Conservation (phyloP, 2,888 invertebrate genomes). For the Neelides folsomi region DNA sequence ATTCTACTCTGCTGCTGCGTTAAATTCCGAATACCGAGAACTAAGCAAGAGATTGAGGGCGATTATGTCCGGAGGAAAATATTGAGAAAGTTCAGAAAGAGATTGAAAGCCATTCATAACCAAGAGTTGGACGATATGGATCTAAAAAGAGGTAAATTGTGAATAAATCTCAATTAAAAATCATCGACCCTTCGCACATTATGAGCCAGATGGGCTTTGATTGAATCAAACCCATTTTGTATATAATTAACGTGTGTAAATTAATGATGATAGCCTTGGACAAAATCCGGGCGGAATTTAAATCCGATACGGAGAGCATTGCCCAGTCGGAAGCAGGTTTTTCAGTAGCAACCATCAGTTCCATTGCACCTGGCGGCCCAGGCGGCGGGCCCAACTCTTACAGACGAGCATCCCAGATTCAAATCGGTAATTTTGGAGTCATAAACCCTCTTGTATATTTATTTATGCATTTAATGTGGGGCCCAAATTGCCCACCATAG, state of each 20-base stretch:
- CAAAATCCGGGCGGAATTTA: slow-evolving; percentile 51
- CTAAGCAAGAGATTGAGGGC: slow-evolving; percentile 89
- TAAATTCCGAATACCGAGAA: slow-evolving; percentile 78
- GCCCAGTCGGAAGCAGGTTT: slow-evolving; percentile 34
- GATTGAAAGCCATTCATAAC: slow-evolving; percentile 67
- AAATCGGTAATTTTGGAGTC: slow-evolving; percentile 21
- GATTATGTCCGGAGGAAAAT: slow-evolving; percentile 75
- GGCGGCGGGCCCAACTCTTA: slow-evolving; percentile 17
- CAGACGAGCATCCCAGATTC: slow-evolving; percentile 32
- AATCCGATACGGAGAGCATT: slow-evolving; percentile 44
- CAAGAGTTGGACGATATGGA: slow-evolving; percentile 74
- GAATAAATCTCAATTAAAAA: too few relatives aligned
- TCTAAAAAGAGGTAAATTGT: slow-evolving; percentile 51
- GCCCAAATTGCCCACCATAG: slow-evolving; percentile 5
- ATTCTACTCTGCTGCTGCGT: slow-evolving; percentile 80
- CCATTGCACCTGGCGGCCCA: slow-evolving; percentile 14
- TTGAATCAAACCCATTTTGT: too few relatives aligned
- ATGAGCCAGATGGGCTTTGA: too few relatives aligned
- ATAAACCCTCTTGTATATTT: slow-evolving; percentile 3
- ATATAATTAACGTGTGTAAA: too few relatives aligned
- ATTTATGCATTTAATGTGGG: not conserved
- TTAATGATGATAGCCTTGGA: slow-evolving; percentile 46
- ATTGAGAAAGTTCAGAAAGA: slow-evolving; percentile 65
- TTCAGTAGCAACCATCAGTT: slow-evolving; percentile 30
- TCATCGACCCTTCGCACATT: too few relatives aligned